Conservation (phyloP, 2,888 invertebrate genomes). For the Coenonympha glycerion region DNA sequence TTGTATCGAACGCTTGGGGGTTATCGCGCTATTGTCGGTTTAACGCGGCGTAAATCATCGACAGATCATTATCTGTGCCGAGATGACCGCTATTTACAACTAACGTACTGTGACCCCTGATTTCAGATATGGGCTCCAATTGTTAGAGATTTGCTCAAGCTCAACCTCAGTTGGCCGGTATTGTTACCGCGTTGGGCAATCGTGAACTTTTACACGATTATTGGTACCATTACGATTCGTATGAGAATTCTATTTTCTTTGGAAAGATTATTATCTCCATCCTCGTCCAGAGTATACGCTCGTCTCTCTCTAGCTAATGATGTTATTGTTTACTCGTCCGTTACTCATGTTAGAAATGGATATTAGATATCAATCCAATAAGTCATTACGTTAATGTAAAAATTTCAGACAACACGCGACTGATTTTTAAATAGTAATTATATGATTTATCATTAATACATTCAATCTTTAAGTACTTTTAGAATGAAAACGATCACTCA, state of each 20-base stretch:
- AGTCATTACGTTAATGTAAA: slow-evolving; percentile 25
- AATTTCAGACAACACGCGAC: background rate
- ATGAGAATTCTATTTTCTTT: slow-evolving; percentile 75
- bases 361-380: slow-evolving; percentile 44
- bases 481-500: slow-evolving; percentile 7
- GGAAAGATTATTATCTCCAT: slow-evolving; percentile 51
- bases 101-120: slow-evolving; percentile 42
- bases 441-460: slow-evolving; percentile 1
- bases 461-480: background rate
- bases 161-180: slow-evolving; percentile 45
- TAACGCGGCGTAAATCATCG: slow-evolving; percentile 72
- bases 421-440: background rate
- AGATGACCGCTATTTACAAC: slow-evolving; percentile 61
- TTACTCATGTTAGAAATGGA: slow-evolving; percentile 55
- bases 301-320: slow-evolving; percentile 56
- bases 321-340: slow-evolving; percentile 71
- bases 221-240: slow-evolving; percentile 69
- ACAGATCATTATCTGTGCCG: slow-evolving; percentile 66
- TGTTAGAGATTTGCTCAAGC: slow-evolving; percentile 48
- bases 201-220: slow-evolving; percentile 75
- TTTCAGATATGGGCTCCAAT: slow-evolving; percentile 35
- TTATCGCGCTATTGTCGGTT: slow-evolving; percentile 68
- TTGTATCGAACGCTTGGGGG: slow-evolving; percentile 53
- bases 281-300: slow-evolving; percentile 38
- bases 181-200: slow-evolving; percentile 69